phyloP scores from a whole-genome alignment of 2,888 invertebrate species.

The Cordilura impudica region DNA sequence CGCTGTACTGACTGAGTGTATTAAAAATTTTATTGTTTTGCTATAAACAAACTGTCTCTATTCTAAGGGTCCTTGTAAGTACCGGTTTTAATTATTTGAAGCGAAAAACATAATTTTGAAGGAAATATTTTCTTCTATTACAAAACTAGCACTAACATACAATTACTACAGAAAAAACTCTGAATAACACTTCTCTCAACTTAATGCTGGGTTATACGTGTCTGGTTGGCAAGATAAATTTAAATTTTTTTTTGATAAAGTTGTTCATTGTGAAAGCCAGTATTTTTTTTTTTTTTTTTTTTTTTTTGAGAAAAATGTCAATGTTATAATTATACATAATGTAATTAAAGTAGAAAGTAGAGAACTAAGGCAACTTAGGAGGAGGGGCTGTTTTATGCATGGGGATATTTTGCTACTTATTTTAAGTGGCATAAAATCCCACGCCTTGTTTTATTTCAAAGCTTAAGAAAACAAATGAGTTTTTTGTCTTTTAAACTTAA shows the following conservation, averaged over 20 bases:
- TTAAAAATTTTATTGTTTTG: too few species aligned
- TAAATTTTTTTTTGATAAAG: neutral
- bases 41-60: too few species aligned
- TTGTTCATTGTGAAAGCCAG: neutral
- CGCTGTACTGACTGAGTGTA: too few species aligned
- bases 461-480: slow-evolving; percentile 20
- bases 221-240: neutral
- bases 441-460: slow-evolving; percentile 30
- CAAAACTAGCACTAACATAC: too few species aligned
- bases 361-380: neutral
- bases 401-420: neutral
- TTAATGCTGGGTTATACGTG: neutral
- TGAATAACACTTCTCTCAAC: too few species aligned
- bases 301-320: slow-evolving; percentile 2
- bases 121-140: too few species aligned
- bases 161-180: too few species aligned
- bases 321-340: slow-evolving; percentile 31
- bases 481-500: slow-evolving; percentile 34
- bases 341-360: slow-evolving; percentile 1
- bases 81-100: too few species aligned
- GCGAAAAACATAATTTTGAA: too few species aligned
- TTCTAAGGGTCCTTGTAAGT: too few species aligned
- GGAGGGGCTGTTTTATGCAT: too few species aligned
- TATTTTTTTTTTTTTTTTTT: neutral
- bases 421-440: slow-evolving; percentile 35